Evolutionary conservation across 1,140 invertebrate genomes (phyloP), one percentile per base, ranked within the genome.

Genomic region (Bombus affinis): DNA sequence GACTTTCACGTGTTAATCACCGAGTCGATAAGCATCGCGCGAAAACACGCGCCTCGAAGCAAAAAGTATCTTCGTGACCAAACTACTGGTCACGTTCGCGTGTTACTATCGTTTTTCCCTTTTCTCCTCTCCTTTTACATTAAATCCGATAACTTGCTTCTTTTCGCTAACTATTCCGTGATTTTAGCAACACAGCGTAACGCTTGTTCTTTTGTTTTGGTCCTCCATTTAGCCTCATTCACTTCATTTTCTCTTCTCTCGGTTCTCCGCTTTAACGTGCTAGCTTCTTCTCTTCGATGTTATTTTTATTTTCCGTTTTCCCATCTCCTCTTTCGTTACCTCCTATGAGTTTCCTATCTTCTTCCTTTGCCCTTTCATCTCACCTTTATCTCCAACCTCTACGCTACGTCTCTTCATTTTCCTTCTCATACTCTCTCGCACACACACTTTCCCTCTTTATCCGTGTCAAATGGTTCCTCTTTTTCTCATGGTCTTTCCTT

Each of bases 1-100:
- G 65, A 78, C 74, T 83, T 78, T 44, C 74, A 66, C 81, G 83
- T 80, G 65, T 85, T 85, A 74, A 74, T 81, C 70, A 81, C 70
- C 72, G 78, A 28, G 22, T 28, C 78, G 83, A 85, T 85, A 81
- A 66, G 44, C 59, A 66, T 85, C 83, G 78, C 57, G 35, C 35
- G 77, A 57, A 80, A 81, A 81, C 75, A 85, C 39, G 77, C 42
- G 72, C 57, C 25, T 35, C 35, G 70, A 74, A 85, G 74, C 57
- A 42, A 81, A 85, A 81, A 62, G 53, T 70, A 32, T 72, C 57
- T 78, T 81, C 78, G 78, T 85, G 78, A 85, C 83, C 37, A 22
- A 18, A 28, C 32, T 25, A 42, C 37, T 10, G 75, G 66, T 85
- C 76, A 73, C 83, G 76, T 85, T 85, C 68, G 53, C 83, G 76